Base-by-base conservation (phyloP, 2,888 invertebrate genomes). In the Drosophila meridiana region DNA sequence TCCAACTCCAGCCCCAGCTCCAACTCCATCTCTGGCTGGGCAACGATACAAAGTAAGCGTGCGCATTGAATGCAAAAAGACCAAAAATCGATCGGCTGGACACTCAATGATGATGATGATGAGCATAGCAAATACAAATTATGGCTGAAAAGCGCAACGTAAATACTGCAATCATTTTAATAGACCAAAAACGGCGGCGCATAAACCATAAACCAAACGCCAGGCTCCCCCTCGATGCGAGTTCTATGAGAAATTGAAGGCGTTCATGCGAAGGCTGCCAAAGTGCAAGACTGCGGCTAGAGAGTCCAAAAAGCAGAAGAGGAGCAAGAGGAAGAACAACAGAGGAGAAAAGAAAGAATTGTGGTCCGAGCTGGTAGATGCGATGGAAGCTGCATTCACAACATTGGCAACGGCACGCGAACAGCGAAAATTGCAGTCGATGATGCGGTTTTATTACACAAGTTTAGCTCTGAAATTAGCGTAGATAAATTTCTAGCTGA, bases 141-240 rank as follows among this genome's bases (percentile, higher is more conserved):
- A 87, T 87, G 87, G 87, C 53, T 80, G 79, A 79, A 90, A 82
- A 86, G 88, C 88, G 86, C 82, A 82, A 88, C 88, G 90, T 89
- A 90, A 87, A 90, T 90, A 89, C 89, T 88, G 89, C 91, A 89
- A 89, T 90, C 91, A 90, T 85, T 83, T 86, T 89, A 89, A 89
- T 89, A 89, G 91, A 84, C 91, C 81, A 87, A 84, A 90, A 89
- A 83, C 90, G 89, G 87, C 90, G 90, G 80, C 79, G 83, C 90
- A 90, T 84, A 90, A 89, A 80, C 90, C 87, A 87, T 87, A 90
- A 87, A 85, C 85, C 85, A 85, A 87, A 87, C 90, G 87, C 90
- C 85, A 83, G 71, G 64, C 52, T 55, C 28, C 55, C 53, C 36
- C 61, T 50, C 62, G 48, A 42, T 45, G 47, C 60, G 20, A 63